A percentile compares a stretch with the other conserved stretches of the same genome.
Conservation (phyloP, 2,113 vertebrate genomes). For the Cyanoliseus patagonus region DNA sequence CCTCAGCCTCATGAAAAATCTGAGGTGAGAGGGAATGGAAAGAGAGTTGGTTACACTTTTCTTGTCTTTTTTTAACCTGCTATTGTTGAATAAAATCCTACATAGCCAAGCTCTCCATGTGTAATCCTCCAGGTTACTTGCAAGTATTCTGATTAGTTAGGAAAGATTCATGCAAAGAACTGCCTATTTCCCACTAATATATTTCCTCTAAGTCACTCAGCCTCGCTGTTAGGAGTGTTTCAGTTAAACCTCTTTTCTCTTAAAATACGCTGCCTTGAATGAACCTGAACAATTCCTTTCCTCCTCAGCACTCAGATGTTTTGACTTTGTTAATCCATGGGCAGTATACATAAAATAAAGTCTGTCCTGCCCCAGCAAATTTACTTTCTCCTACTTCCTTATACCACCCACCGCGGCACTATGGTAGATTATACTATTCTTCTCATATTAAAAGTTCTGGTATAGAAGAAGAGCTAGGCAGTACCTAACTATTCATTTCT, state of each 20-base stretch:
- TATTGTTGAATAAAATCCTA: not conserved
- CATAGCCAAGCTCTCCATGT: not conserved
- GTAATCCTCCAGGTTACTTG: not conserved
- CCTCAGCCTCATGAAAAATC: not conserved
- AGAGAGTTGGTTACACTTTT: not conserved
- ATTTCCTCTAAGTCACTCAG: not conserved
- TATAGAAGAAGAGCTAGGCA: not conserved
- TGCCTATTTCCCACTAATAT: not conserved
- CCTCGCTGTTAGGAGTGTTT: not conserved
- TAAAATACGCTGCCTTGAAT: not conserved
- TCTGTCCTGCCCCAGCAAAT: not conserved
- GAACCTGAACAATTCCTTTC: not conserved
- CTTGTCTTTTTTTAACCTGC: not conserved
- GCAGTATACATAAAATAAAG: not conserved
- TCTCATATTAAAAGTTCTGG: not conserved
- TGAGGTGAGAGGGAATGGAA: not conserved
- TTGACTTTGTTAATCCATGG: not conserved
- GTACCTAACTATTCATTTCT: not conserved
- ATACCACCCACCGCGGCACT: fast-evolving
- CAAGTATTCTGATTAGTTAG: not conserved
- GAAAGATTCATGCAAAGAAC: not conserved
- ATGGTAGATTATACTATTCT: not conserved
- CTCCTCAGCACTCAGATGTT: not conserved
- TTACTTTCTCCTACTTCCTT: not conserved
- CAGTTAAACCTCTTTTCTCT: not conserved